Evolutionary conservation across 2,113 vertebrate species (phyloP).

Genomic region (Tachuris rubrigastra): DNA sequence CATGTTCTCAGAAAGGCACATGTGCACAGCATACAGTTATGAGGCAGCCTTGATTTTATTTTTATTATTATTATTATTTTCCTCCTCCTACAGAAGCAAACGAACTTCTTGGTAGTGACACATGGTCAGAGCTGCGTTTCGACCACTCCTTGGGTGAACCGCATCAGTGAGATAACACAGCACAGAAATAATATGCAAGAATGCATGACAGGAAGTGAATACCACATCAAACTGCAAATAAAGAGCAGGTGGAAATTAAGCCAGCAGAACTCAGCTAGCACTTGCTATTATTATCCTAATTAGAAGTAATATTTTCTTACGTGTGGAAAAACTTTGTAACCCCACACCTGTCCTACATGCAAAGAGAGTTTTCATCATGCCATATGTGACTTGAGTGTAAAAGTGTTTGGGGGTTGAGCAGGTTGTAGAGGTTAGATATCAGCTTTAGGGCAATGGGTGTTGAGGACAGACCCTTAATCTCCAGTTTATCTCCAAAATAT

Average conservation of each 20-base stretch:
- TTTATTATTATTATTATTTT: not conserved
- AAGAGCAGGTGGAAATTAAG: slow-evolving; percentile 53
- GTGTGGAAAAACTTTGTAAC: not conserved
- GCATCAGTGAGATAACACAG: not conserved
- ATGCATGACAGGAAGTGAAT: slow-evolving; percentile 28
- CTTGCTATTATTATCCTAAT: slow-evolving; percentile 58
- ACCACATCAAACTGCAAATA: slow-evolving; percentile 57
- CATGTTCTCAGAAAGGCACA: not conserved
- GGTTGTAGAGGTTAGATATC: not conserved
- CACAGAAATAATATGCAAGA: slow-evolving; percentile 4
- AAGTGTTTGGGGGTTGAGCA: not conserved
- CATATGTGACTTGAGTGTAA: not conserved
- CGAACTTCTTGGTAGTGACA: not conserved
- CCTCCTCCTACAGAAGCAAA: not conserved
- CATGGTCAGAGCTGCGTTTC: not conserved
- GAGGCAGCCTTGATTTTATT: not conserved
- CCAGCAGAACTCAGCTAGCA: slow-evolving; percentile 26
- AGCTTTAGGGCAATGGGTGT: not conserved
- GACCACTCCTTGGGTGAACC: slow-evolving; percentile 45
- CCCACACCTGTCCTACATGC: not conserved
- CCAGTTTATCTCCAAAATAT: not conserved
- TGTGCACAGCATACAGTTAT: not conserved
- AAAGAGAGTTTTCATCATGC: not conserved
- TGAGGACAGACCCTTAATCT: not conserved
- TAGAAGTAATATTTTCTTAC: not conserved